A percentile compares a stretch with the other conserved stretches of the same genome.
phyloP scores from a whole-genome alignment of 2,797 vertebrate genomes.

The Xenops minutus region DNA sequence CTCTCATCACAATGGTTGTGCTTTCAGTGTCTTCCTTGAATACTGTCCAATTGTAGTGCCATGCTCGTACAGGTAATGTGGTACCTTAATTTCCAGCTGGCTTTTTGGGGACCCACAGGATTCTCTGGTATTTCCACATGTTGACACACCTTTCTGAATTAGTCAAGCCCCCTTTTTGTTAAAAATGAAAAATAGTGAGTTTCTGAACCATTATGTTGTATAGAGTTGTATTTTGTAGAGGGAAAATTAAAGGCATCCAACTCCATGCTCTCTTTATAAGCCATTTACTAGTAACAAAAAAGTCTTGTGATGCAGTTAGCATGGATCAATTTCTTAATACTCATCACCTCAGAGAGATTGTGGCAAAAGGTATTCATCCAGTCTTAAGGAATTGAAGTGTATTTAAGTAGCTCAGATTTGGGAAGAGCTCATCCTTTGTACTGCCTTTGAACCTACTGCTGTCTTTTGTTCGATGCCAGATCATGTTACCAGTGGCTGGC shows the following conservation, averaged over 20 bases:
- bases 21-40: neutral
- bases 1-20: neutral
- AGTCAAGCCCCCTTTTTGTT: too few species aligned
- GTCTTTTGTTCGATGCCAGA: neutral
- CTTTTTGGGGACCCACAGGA: neutral
- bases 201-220: neutral
- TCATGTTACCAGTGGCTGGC: accelerated
- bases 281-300: neutral
- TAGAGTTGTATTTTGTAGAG: neutral
- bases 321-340: neutral
- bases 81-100: neutral
- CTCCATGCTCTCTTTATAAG: neutral
- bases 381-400: neutral
- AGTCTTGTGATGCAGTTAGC: neutral
- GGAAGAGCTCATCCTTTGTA: too few species aligned
- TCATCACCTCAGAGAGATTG: neutral
- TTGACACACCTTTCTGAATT: neutral
- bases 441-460: too few species aligned
- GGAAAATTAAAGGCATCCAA: neutral
- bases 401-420: neutral
- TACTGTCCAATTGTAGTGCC: neutral
- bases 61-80: neutral
- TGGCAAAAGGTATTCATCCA: neutral
- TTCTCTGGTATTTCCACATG: neutral
- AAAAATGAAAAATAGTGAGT: neutral